Evolutionary conservation across 2,888 invertebrate species (phyloP).

Genomic region (Brenthis hecate): DNA sequence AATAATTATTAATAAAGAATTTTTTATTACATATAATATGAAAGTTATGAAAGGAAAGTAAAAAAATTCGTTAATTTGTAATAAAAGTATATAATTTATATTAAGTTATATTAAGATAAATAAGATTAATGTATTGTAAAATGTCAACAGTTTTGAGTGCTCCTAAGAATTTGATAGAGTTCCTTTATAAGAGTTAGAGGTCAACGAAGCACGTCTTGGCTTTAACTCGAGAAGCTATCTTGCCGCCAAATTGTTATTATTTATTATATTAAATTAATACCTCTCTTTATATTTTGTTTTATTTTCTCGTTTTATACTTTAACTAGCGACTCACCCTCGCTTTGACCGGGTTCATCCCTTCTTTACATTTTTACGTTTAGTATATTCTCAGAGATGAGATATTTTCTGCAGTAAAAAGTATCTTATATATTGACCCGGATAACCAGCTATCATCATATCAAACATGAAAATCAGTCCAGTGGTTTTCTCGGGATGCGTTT

Average conservation of each 20-base stretch:
- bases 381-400: not conserved
- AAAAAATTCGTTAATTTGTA: no score
- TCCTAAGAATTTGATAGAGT: slow-evolving; percentile 57
- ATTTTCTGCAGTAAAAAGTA: no score
- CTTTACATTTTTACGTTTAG: not conserved
- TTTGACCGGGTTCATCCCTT: no score
- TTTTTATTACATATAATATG: no score
- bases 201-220: slow-evolving; percentile 30
- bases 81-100: no score
- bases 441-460: no score
- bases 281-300: slow-evolving; percentile 33
- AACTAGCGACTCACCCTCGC: no score
- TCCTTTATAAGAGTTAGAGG: slow-evolving; percentile 59
- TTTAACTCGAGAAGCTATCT: slow-evolving; percentile 73
- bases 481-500: no score
- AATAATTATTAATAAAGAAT: no score
- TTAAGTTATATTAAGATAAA: slow-evolving; percentile 9
- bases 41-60: no score
- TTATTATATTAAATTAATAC: slow-evolving; percentile 63
- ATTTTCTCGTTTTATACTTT: slow-evolving; percentile 9
- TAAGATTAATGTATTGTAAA: slow-evolving; percentile 9
- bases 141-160: slow-evolving; percentile 17
- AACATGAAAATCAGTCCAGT: no score
- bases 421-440: no score
- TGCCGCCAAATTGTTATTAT: slow-evolving; percentile 78